Base-by-base conservation (phyloP, 2,888 invertebrate genomes). In the Dorcus parallelipipedus region DNA sequence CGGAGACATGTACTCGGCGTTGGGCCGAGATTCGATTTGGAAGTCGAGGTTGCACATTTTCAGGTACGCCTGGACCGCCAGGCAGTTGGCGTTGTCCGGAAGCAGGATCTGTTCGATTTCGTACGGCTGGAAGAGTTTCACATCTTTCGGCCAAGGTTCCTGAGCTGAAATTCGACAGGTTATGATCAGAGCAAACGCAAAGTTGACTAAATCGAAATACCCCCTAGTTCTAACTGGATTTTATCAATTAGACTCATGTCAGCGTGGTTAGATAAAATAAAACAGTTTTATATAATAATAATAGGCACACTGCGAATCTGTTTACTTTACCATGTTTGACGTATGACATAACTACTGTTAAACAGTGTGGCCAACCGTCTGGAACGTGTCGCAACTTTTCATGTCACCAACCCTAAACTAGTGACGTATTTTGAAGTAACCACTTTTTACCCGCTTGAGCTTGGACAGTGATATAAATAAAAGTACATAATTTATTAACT, bases 1-100 rank as follows among this genome's bases (percentile, higher is more conserved):
- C 0, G 97, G 97, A 0, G 97, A 97, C 93, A 98, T 97, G 73
- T 91, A 91, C 73, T 97, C 96, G 0, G 97, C 97, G 81, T 99
- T 99, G 69, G 89, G 86, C 63, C 90, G 83, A 69, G 90, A 88
- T 65, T 93, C 91, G 4, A 95, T 86, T 68, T 86, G 83, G 75
- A 90, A 96, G 0, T 90, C 87, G 0, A 98, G 82, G 55, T 88
- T 86, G 73, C 93, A 93, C 93, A 98, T 97, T 81, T 92, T 91
- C 20, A 99, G 81, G 74, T 91, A 97, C 0, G 96, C 91, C 75
- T 96, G 94, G 0, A 95, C 95, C 2, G 95, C 92, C 14, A 97
- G 81, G 70, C 95, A 95, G 74, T 93, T 94, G 9, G 97, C 96
- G 78, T 91, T 93, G 75, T 98, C 97, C 2, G 95, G 93, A 49